phyloP scores from a whole-genome alignment of 2,888 invertebrate genomes.

The Digitonthophagus gazella region DNA sequence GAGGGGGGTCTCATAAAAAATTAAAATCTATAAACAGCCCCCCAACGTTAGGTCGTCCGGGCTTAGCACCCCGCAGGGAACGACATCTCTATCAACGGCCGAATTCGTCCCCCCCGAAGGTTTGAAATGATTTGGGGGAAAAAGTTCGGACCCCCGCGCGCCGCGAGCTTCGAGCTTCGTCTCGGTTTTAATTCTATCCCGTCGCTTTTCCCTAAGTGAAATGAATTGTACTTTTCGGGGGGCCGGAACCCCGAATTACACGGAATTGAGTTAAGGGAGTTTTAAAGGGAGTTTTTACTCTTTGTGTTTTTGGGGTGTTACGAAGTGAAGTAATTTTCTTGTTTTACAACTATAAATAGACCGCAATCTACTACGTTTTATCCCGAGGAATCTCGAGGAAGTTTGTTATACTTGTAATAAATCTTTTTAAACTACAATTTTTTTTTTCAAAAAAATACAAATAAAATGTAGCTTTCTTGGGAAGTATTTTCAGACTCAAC shows the following conservation, averaged over 20 bases:
- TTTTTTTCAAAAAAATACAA: too few species aligned
- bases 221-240: conserved; percentile 14
- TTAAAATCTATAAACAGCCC: conserved; percentile 15
- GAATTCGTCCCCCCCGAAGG: background rate
- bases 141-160: background rate
- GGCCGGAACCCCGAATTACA: conserved; percentile 2
- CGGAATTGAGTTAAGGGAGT: conserved; percentile 4
- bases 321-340: too few species aligned
- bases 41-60: conserved; percentile 1
- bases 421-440: too few species aligned
- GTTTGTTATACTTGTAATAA: too few species aligned
- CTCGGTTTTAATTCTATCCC: conserved; percentile 5
- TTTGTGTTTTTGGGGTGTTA: too few species aligned
- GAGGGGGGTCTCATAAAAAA: conserved; percentile 14
- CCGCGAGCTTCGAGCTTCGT: background rate
- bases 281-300: background rate
- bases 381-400: too few species aligned
- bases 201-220: conserved; percentile 10
- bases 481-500: too few species aligned
- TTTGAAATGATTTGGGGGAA: conserved; percentile 1
- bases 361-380: too few species aligned
- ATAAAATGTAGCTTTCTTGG: too few species aligned
- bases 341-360: too few species aligned
- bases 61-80: conserved; percentile 4
- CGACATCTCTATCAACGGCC: conserved; percentile 6